These are phyloP conservation scores for Symphodus melops DNA, from an alignment of 2,113 vertebrate genomes.

Conservation along the genomic window DNA sequence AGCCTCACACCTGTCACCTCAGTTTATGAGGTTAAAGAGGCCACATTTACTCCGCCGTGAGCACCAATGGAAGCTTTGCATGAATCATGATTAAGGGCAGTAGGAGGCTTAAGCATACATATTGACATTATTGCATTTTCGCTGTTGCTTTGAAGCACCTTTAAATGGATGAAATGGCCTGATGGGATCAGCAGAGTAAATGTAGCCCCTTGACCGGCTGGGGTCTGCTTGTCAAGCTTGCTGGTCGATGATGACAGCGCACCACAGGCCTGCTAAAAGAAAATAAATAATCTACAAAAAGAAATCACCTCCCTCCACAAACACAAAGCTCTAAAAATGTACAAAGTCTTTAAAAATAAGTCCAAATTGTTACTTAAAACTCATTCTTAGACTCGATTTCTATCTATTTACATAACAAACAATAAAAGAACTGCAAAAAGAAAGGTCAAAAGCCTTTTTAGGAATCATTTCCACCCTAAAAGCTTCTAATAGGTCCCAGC, in stretches of 20 bases:
- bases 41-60: constrained; percentile 61
- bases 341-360: constrained; percentile 86
- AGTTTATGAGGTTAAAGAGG: constrained; percentile 50
- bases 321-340: constrained; percentile 84
- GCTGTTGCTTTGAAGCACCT: constrained; percentile 25
- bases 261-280: constrained; percentile 77
- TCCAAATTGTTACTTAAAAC: constrained; percentile 85
- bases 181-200: constrained; percentile 34
- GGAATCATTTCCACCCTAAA: constrained; percentile 76
- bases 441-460: constrained; percentile 78
- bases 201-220: constrained; percentile 8
- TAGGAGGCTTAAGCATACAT: constrained; percentile 43
- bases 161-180: constrained; percentile 3
- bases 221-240: constrained; percentile 24
- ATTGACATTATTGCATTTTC: constrained; percentile 40
- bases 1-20: constrained; percentile 49
- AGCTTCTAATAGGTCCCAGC: constrained; percentile 67
- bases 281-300: constrained; percentile 93
- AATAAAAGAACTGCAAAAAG: constrained; percentile 87
- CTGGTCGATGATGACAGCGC: constrained; percentile 21
- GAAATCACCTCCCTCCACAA: constrained; percentile 74
- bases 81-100: constrained; percentile 39
- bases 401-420: constrained; percentile 87
- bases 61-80: constrained; percentile 12
- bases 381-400: no score